These are phyloP conservation scores for Crocidura indochinensis DNA, from an alignment of 2,797 vertebrate species.

Conservation along the genomic window DNA sequence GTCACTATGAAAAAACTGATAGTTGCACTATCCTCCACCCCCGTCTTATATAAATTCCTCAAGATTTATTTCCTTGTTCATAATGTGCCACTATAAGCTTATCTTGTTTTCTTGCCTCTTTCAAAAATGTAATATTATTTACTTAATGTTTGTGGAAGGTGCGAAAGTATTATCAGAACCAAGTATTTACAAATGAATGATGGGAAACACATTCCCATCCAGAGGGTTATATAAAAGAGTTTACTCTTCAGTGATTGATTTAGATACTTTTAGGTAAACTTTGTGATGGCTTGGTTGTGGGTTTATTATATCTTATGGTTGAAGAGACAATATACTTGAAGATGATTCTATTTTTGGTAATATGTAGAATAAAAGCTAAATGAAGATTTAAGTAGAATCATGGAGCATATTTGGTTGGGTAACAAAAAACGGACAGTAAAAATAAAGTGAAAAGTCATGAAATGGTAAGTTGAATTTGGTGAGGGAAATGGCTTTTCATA, in stretches of 20 bases:
- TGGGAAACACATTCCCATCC: not conserved
- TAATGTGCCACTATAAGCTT: not conserved
- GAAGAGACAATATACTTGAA: not conserved
- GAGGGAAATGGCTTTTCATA: not conserved
- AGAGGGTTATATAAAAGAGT: not conserved
- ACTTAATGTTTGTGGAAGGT: slow-evolving; percentile 12
- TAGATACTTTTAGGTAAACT: not conserved
- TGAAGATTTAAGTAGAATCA: slow-evolving; percentile 46
- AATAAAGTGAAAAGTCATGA: slow-evolving; percentile 13
- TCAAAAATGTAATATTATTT: slow-evolving; percentile 50
- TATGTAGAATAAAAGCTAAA: slow-evolving; percentile 26
- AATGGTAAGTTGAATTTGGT: slow-evolving; percentile 33
- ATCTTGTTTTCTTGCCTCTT: slow-evolving; percentile 19
- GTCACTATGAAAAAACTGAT: not conserved
- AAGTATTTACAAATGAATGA: slow-evolving; percentile 36
- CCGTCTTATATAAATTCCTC: not conserved
- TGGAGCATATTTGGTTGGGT: slow-evolving; percentile 48
- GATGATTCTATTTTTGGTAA: not conserved
- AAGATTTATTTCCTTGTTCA: not conserved
- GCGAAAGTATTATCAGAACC: slow-evolving; percentile 20
- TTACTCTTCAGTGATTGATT: not conserved
- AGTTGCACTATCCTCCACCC: not conserved
- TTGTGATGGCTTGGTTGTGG: slow-evolving; percentile 35
- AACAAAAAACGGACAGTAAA: slow-evolving; percentile 34
- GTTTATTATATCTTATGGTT: slow-evolving; percentile 21